A percentile compares a stretch with the other conserved stretches of the same genome.
Evolutionary conservation across 2,888 invertebrate species (phyloP).

Genomic region (Pristionchus entomophagus): DNA sequence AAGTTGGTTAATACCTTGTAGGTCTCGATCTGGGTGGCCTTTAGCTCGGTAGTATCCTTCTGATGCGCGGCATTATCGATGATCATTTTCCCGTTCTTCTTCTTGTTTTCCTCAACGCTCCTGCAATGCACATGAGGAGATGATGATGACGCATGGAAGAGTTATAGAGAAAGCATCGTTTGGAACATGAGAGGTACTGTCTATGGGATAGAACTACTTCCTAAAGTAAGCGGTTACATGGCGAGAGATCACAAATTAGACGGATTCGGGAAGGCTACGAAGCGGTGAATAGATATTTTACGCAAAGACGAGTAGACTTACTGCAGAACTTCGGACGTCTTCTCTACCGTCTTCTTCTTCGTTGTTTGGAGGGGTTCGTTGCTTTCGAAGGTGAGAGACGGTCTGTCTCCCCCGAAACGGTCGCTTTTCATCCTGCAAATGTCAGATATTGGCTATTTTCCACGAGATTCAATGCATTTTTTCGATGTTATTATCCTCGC

Average conservation of each 20-base stretch:
- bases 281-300: too few relatives aligned
- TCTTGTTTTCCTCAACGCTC: conserved; percentile 65
- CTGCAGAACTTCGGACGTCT: conserved; percentile 69
- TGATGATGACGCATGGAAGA: neutral
- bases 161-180: neutral
- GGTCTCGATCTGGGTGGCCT: conserved; percentile 67
- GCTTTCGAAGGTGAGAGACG: neutral
- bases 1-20: conserved; percentile 57
- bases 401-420: conserved; percentile 26
- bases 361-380: conserved; percentile 52
- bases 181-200: neutral
- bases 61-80: conserved; percentile 70
- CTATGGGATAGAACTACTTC: neutral
- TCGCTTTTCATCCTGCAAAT: conserved; percentile 40
- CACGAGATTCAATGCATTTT: too few relatives aligned
- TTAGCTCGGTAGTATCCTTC: conserved; percentile 67
- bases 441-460: too few relatives aligned
- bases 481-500: too few relatives aligned
- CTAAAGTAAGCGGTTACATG: neutral
- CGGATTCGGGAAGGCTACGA: too few relatives aligned
- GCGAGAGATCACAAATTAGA: neutral
- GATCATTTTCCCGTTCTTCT: conserved; percentile 67
- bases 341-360: conserved; percentile 71
- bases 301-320: conserved; percentile 52
- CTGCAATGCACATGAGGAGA: conserved; percentile 44